Conservation (phyloP, 1,140 invertebrate species). For the Saxidomus purpurata region DNA sequence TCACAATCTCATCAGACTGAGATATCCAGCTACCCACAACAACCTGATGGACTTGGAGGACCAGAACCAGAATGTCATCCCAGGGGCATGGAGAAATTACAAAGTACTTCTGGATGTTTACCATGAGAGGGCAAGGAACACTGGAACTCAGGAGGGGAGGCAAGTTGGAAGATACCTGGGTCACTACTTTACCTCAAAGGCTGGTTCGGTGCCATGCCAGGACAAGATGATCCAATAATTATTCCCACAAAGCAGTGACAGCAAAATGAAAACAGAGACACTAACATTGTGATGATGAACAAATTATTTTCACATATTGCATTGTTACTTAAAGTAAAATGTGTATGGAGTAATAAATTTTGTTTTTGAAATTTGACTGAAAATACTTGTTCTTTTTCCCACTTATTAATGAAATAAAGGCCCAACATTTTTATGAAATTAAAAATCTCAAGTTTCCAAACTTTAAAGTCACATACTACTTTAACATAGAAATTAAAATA, state of each 20-base stretch:
- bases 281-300: constrained; percentile 29
- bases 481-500: no score
- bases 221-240: constrained; percentile 53
- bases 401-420: constrained; percentile 8
- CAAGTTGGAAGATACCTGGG: constrained; percentile 42
- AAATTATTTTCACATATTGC: no score
- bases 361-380: not conserved
- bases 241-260: constrained; percentile 19
- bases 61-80: constrained; percentile 55
- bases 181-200: constrained; percentile 48
- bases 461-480: not conserved
- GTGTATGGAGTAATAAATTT: not conserved
- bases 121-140: constrained; percentile 41
- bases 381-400: no score
- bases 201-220: constrained; percentile 47
- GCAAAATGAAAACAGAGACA: not conserved
- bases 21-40: constrained; percentile 59
- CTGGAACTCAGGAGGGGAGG: constrained; percentile 31
- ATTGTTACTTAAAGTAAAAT: constrained; percentile 19
- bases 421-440: not conserved
- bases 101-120: constrained; percentile 60
- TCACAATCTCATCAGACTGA: constrained; percentile 50
- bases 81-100: constrained; percentile 60
- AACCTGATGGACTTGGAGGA: constrained; percentile 46
- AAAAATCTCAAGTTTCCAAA: constrained; percentile 7